phyloP scores from a whole-genome alignment of 2,888 invertebrate species.

The Plagodis dolabraria region DNA sequence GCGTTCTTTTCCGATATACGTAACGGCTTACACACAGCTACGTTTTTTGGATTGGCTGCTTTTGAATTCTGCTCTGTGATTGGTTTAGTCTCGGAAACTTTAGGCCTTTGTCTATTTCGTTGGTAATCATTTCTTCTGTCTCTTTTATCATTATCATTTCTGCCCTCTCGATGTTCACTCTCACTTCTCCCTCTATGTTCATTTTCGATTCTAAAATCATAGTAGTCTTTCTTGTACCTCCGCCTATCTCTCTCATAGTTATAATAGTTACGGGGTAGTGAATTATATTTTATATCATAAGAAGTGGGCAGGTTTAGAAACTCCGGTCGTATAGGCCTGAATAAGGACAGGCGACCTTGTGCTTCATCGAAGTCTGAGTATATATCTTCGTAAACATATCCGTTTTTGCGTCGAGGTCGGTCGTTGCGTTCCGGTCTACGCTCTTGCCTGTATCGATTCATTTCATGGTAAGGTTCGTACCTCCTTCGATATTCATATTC shows the following conservation, averaged over 20 bases:
- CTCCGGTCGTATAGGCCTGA: slow-evolving; percentile 79
- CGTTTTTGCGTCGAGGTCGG: slow-evolving; percentile 70
- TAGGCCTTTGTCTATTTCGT: slow-evolving; percentile 28
- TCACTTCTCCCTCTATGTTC: slow-evolving; percentile 63
- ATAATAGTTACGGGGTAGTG: slow-evolving; percentile 73
- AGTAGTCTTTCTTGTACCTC: slow-evolving; percentile 72
- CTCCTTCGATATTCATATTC: slow-evolving; percentile 60
- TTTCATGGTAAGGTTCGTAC: slow-evolving; percentile 50
- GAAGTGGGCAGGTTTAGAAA: slow-evolving; percentile 73
- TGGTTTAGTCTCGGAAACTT: slow-evolving; percentile 31
- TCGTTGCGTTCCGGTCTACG: slow-evolving; percentile 43
- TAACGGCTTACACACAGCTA: slow-evolving; percentile 76
- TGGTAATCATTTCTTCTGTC: slow-evolving; percentile 36
- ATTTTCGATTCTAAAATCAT: slow-evolving; percentile 75
- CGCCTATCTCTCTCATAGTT: slow-evolving; percentile 59
- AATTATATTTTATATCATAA: slow-evolving; percentile 74
- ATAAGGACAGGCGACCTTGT: slow-evolving; percentile 75
- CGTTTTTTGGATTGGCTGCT: slow-evolving; percentile 59
- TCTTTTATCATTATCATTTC: slow-evolving; percentile 61
- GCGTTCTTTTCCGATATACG: slow-evolving; percentile 70
- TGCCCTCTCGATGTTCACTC: slow-evolving; percentile 40
- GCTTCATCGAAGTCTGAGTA: slow-evolving; percentile 81
- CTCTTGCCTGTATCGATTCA: slow-evolving; percentile 45
- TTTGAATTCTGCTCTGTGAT: slow-evolving; percentile 40
- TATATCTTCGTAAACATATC: slow-evolving; percentile 80